A percentile compares a stretch with the other conserved stretches of the same genome.
Evolutionary conservation across 2,888 invertebrate genomes (phyloP).

Genomic region (Ophioninae sp.): DNA sequence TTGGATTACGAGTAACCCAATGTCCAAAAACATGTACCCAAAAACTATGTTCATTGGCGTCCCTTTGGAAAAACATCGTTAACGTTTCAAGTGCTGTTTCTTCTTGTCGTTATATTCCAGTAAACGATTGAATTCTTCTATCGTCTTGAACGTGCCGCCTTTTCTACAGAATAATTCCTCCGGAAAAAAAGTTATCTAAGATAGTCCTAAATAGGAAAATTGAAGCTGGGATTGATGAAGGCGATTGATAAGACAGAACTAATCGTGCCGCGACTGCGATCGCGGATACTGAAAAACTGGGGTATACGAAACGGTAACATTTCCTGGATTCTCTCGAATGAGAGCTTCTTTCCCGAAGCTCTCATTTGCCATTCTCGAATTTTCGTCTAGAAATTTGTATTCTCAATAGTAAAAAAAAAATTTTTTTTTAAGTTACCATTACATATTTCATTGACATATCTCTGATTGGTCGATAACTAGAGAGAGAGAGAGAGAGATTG

Average conservation of each 20-base stretch:
- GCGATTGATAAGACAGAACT: slow-evolving; percentile 32
- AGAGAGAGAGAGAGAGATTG: background rate
- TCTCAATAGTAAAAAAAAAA: background rate
- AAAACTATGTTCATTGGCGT: too few relatives aligned
- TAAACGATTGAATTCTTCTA: too few relatives aligned
- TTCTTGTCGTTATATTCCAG: too few relatives aligned
- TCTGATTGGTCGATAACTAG: background rate
- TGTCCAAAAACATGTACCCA: too few relatives aligned
- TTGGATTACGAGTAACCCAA: too few relatives aligned
- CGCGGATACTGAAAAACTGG: slow-evolving; percentile 38
- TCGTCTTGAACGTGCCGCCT: background rate
- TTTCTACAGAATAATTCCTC: background rate
- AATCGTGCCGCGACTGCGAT: slow-evolving; percentile 20
- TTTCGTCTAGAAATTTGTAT: background rate
- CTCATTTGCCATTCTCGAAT: background rate
- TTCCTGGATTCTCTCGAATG: background rate
- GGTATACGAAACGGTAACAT: background rate
- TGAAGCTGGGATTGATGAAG: background rate
- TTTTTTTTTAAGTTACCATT: too few relatives aligned
- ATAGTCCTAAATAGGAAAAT: background rate
- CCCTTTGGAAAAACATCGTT: too few relatives aligned
- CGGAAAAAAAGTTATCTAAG: background rate
- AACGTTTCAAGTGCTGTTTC: too few relatives aligned
- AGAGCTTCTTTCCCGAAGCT: too few relatives aligned
- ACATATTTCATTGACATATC: background rate